Evolutionary conservation across 1,140 invertebrate species (phyloP), one percentile per base, ranked within the genome.

Genomic region (Nasonia giraulti): DNA sequence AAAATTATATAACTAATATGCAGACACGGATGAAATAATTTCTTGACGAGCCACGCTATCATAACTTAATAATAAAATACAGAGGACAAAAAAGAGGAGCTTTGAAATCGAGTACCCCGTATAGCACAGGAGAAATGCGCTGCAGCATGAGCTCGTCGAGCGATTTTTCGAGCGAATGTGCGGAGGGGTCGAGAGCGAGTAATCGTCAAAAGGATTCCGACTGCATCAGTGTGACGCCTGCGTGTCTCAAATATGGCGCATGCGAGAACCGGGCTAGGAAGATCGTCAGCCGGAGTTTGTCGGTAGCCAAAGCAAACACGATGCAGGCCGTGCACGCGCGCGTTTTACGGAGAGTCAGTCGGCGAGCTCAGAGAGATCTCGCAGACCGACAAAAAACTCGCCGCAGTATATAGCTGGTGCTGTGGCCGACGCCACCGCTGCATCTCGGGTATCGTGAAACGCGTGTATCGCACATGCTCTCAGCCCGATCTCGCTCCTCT

Each of bases 381-480:
- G 84, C 88, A 89, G 89, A 90, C 89, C 88, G 87, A 86, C 88
- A 91, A 90, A 91, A 91, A 90, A 87, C 82, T 66, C 68, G 83
- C 71, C 20, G 47, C 44, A 69, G 66, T 75, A 31, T 37, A n/a
- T 23, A 20, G 83, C 27, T 31, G 14, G 37, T 14, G 55, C 62
- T 69, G 85, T 84, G 78, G 85, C 84, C 81, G 78, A 55, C 84
- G 55, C 74, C 71, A 71, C 74, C 76, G 77, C 17, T 71, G 27
- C 76, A 55, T 87, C 87, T 81, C 87, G 85, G 87, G 84, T 83
- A 86, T 87, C 87, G 88, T 84, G 66, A 86, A 88, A 88, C 89
- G 89, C 87, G 87, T 90, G 90, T 90, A 89, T 89, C 89, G 87
- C 90, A 90, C 86, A 90, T 90, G 89, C 88, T 87, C 31, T 80